phyloP scores from a whole-genome alignment of 2,888 invertebrate species.

The Allygus modestus region DNA sequence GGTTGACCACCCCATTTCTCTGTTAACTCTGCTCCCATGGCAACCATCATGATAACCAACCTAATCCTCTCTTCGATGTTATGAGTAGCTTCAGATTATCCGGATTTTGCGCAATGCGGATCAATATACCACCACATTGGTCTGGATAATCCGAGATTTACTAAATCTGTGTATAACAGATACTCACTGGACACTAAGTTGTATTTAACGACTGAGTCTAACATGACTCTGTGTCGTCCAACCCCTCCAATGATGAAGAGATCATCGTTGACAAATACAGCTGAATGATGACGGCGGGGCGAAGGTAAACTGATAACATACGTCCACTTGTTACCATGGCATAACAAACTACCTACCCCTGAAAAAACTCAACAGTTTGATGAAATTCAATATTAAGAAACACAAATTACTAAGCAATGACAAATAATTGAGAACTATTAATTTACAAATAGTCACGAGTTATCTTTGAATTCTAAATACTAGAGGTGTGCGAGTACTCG shows the following conservation, averaged over 20 bases:
- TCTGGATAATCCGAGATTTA: too few species aligned
- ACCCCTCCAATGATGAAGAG: slow-evolving; percentile 72
- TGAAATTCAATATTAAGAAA: not conserved
- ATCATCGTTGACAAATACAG: slow-evolving; percentile 69
- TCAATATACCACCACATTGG: too few species aligned
- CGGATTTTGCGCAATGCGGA: too few species aligned
- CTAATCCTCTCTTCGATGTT: too few species aligned
- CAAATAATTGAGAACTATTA: too few species aligned
- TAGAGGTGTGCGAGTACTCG: not conserved
- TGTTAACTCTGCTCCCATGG: too few species aligned
- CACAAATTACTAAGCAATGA: not conserved
- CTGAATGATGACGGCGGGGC: slow-evolving; percentile 71
- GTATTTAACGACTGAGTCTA: slow-evolving; percentile 69
- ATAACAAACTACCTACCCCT: slow-evolving; percentile 24
- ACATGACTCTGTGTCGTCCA: slow-evolving; percentile 71
- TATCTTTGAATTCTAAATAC: too few species aligned
- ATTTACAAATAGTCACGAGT: too few species aligned
- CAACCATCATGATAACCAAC: too few species aligned
- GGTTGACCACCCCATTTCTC: too few species aligned
- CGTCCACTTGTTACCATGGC: slow-evolving; percentile 27
- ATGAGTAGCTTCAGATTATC: too few species aligned
- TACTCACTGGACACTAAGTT: slow-evolving; percentile 68
- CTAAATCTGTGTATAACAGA: too few species aligned
- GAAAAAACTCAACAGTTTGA: not conserved
- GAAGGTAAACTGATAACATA: slow-evolving; percentile 67